Base-by-base conservation (phyloP, 2,113 vertebrate genomes). In the Phainopepla nitens region DNA sequence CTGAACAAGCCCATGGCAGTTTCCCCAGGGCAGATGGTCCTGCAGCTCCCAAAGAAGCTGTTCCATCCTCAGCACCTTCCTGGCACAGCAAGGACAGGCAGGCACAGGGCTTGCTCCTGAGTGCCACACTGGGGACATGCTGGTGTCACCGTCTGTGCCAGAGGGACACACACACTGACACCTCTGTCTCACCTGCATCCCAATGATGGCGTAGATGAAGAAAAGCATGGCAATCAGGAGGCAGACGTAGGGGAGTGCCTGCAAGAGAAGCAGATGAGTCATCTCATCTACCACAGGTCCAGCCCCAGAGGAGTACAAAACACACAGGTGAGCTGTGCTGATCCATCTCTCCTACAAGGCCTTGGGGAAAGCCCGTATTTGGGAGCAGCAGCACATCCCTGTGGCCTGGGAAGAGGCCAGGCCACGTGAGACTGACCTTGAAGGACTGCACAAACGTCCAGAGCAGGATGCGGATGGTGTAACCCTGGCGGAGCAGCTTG, bases 381-480 rank as follows among this genome's bases (percentile, higher is more conserved):
- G 77, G 53, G 75, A 91, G 35, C 35, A 80, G 54, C 68, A 35
- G 6, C 42, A 33, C 71, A 70, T 29, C 50, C 29, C 50, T 9
- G 1, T 8, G 21, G 36, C 58, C 47, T 24, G 21, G 8, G 24
- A 31, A 31, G 65, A 62, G 35, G n/a, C 4, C 45, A 28, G 9
- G 17, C 18, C 35, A 11, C 3, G 1, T 0, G 10, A 22, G 28
- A 18, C 97, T 92, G 90, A 99, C 99, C 99, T 99, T 99, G 92
- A 99, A 99, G 83, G 99, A 99, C 97, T 99, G 99, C 66, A 99
- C 99, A 2, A 99, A 99, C 0, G 99, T 99, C 99, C 99, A 99
- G 36, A 99, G 98, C 47, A 99, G 97, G 91, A 99, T 99, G 29
- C 99, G 99, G 83, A 99, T 99, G 96, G 99, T 99, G 96, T 99